Evolutionary conservation across 2,888 invertebrate species (phyloP), one percentile per base, ranked within the genome.

Genomic region (Spodoptera exigua): DNA sequence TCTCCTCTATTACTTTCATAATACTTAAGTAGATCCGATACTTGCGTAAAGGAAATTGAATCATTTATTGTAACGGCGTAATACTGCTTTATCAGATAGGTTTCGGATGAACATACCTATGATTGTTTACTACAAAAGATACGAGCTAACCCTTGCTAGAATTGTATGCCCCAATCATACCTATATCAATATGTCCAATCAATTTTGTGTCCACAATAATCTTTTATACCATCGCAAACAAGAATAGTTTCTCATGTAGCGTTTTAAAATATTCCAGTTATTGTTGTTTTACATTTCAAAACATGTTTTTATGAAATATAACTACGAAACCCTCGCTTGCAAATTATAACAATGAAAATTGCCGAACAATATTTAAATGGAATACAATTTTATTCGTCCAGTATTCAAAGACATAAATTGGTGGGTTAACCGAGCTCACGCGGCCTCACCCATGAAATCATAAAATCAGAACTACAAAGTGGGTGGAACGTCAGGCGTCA

Each of bases 1-100:
- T 88, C 86, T 86, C 87, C 78, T 89, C 88, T 91, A 92, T 92
- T 92, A 89, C 93, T 90, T 89, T 92, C 91, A 92, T 94, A 94
- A 93, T 93, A 92, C 91, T 92, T 92, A 93, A 93, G 93, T 93
- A 92, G 92, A 92, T 90, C 87, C 86, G 90, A 90, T 92, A 90
- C 89, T 92, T 91, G 89, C 88, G 90, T 91, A 88, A 85, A 90
- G 91, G 89, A 91, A 93, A 93, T 93, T 92, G 92, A 92, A 93
- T 93, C 93, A 92, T 91, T 93, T 93, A 92, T 92, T 92, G 92
- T 91, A 91, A 92, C 84, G 85, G 87, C 79, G 87, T 89, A 89
- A 90, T 90, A 89, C 88, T 87, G 88, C 85, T 91, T 90, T 90
- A 90, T 92, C 89, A 88, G 90, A 92, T 91, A 87, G 88, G 85